Evolutionary conservation across 2,797 vertebrate species (phyloP), one percentile per base, ranked within the genome.

Genomic region (Paramormyrops hopkinsi): DNA sequence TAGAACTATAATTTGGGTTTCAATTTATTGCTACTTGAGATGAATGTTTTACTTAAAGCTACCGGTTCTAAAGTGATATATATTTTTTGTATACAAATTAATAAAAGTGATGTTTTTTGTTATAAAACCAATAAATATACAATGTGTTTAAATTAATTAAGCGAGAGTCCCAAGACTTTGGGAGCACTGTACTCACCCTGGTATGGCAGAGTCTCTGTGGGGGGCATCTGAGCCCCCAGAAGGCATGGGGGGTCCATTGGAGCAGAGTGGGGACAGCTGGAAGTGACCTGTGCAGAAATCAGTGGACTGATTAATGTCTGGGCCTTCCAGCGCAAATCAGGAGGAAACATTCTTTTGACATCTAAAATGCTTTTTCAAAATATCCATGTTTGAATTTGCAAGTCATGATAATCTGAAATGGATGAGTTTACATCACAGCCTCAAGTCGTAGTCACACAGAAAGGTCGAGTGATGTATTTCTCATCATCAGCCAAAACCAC

Each of bases 181-280:
- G 14, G 12, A 2, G 14, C 33, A 6, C 69, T 17, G 69, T 76
- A 11, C 19, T 46, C 96, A 99, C 98, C 98, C 95, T 97, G 96
- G 91, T 97, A 98, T 69, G 96, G 94, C 25, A 95, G 93, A 0
- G 95, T 89, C 50, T 97, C 97, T 53, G 96, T 46, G 0, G 97
- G 95, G 93, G 96, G 98, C 92, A 98, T 93, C 90, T 97, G 96
- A 82, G 94, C 95, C 7, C 96, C 92, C 1, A 97, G 94, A 92
- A 98, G 98, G 90, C 98, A 94, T n/a, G 97, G 97, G 88, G 97
- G 96, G 22, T 95, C 89, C 84, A 95, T 91, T 0, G 94, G 56
- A 88, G 95, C 90, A 6, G 93, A 92, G 82, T 96, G 97, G n/a
- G 95, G 90, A 90, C 96, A 97, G 29, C 25, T 51, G 14, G 33